These are phyloP conservation scores for Aleiodes alternator DNA, from an alignment of 2,888 invertebrate genomes.

Conservation along the genomic window DNA sequence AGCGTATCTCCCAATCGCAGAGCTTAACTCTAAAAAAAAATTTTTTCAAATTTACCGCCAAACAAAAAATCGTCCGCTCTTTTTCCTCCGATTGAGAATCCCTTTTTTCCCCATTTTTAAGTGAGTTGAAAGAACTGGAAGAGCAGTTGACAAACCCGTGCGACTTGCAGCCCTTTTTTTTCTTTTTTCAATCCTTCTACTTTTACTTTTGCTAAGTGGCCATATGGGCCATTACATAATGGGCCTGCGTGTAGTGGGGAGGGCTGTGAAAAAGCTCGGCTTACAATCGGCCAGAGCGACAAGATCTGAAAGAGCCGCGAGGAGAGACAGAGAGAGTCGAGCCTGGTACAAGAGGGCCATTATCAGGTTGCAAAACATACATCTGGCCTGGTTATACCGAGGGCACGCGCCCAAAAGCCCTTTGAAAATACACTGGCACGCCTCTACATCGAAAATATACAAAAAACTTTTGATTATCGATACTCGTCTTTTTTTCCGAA, in stretches of 20 bases:
- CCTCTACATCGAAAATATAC: background rate
- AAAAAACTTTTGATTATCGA: background rate
- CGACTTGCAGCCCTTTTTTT: constrained; percentile 55
- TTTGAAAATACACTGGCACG: constrained; percentile 50
- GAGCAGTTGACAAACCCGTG: constrained; percentile 33
- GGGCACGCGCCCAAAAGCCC: constrained; percentile 68
- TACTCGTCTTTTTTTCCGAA: background rate
- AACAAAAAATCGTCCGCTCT: no score
- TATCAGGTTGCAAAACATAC: constrained; percentile 75
- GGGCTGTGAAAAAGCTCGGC: constrained; percentile 69
- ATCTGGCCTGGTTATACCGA: constrained; percentile 65
- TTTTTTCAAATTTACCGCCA: no score
- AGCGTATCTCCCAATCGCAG: background rate
- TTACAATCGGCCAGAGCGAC: constrained; percentile 68
- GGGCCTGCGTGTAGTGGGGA: constrained; percentile 45
- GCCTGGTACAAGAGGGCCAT: constrained; percentile 68
- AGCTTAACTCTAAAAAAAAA: background rate
- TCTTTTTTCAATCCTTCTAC: constrained; percentile 37
- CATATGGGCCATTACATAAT: constrained; percentile 70
- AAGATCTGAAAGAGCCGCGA: constrained; percentile 69
- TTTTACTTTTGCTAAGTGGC: constrained; percentile 65
- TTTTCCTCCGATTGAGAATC: no score
- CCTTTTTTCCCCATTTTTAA: no score
- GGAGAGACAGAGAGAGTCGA: constrained; percentile 56
- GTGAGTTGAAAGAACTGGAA: no score